Conservation (phyloP, 2,888 invertebrate genomes). For the Balanococcus diminutus region DNA sequence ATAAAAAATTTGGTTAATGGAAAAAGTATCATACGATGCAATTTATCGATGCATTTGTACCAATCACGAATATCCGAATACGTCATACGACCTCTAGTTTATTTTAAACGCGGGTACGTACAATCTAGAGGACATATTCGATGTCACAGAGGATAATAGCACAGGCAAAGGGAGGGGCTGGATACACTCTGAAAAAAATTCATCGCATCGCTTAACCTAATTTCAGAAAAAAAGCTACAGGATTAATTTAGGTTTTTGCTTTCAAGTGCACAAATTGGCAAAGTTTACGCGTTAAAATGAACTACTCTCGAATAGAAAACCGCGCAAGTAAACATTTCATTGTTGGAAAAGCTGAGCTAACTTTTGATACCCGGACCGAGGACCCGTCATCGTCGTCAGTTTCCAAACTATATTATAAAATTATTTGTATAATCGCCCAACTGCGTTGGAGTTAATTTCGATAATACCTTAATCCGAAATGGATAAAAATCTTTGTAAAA, state of each 20-base stretch:
- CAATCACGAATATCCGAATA: background rate
- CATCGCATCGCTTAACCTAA: background rate
- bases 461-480: background rate
- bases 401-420: background rate
- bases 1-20: background rate
- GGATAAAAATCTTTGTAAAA: slow-evolving; percentile 10
- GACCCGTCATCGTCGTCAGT: background rate
- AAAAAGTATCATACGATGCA: background rate
- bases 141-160: background rate
- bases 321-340: background rate
- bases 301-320: background rate
- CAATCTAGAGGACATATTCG: background rate
- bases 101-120: background rate
- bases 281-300: slow-evolving; percentile 4
- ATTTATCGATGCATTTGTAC: background rate
- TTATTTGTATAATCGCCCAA: background rate
- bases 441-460: background rate
- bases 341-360: background rate
- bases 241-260: background rate
- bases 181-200: background rate
- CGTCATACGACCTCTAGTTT: background rate
- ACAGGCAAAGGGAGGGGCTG: too few species aligned
- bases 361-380: background rate
- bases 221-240: background rate
- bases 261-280: background rate